Evolutionary conservation across 2,888 invertebrate genomes (phyloP), one percentile per base, ranked within the genome.

Genomic region (Acrobasis suavella): DNA sequence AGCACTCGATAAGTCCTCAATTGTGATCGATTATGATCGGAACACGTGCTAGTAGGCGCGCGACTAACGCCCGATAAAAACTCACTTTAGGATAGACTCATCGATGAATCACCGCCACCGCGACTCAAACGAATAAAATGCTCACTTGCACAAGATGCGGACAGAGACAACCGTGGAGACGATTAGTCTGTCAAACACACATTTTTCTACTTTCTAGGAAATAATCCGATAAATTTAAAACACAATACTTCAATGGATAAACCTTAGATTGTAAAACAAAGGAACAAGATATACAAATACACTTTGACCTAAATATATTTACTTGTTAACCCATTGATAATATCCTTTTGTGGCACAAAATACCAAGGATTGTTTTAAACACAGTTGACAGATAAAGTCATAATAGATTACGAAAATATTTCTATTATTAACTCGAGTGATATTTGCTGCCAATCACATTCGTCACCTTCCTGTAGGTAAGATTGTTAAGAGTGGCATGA

Each of bases 61-160:
- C 79, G 82, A 81, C 78, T 77, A 77, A 78, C 75, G 82, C 70
- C 77, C 90, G 87, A 89, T 91, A 89, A 91, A 89, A 91, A 88
- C 77, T 87, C 77, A 81, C 77, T 82, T 86, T 83, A 81, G 83
- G 85, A 89, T 90, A 91, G 89, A 92, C 91, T 92, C 92, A 91
- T 89, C 92, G 91, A 84, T 92, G 92, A 92, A 79, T 92, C 92
- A 92, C 81, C 83, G 71, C 67, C 92, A 92, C 81, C 83, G 71
- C 67, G 78, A 80, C 86, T 83, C 62, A 81, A 82, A 83, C 86
- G 85, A 89, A 88, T 89, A 77, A 84, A 61, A 85, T 82, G 81
- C 78, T 83, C 83, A 85, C 87, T 90, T 90, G 82, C 87, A 86
- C 87, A 87, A 90, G 86, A 85, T 81, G 74, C 73, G 79, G 80